Conservation (phyloP, 2,113 vertebrate species). For the Osmerus mordax region DNA sequence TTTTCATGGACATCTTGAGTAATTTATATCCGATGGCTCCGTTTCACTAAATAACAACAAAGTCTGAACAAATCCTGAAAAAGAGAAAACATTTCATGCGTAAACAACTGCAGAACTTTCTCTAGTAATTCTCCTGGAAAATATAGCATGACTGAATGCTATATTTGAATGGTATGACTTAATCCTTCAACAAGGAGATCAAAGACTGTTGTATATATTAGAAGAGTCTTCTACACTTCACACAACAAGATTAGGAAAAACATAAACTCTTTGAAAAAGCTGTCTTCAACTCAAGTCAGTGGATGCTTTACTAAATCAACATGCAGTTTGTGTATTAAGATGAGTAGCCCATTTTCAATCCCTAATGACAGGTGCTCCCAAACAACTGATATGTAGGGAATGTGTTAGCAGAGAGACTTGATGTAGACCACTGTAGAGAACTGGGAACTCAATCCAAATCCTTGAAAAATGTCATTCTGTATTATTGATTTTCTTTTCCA, state of each 20-base stretch:
- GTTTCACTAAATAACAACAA: too few relatives aligned
- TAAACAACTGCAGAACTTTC: too few relatives aligned
- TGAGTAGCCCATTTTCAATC: too few relatives aligned
- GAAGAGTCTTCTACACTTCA: neutral
- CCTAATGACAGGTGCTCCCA: too few relatives aligned
- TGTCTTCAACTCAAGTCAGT: conserved; percentile 19
- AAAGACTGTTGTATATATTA: neutral
- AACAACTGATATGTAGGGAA: conserved; percentile 49
- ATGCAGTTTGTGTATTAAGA: conserved; percentile 15
- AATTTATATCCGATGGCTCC: too few relatives aligned
- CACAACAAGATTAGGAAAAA: conserved; percentile 10
- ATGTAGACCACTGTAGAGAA: conserved; percentile 22
- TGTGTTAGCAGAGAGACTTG: conserved; percentile 39
- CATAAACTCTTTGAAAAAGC: neutral
- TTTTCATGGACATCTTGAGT: too few relatives aligned
- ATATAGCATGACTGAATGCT: too few relatives aligned
- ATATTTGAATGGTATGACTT: neutral
- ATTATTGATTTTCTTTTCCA: conserved; percentile 30
- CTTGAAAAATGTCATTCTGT: conserved; percentile 7
- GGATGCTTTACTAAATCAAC: conserved; percentile 14
- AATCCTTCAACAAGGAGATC: conserved; percentile 7
- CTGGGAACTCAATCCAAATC: conserved; percentile 14
- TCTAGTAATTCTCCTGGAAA: too few relatives aligned
- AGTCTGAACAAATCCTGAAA: too few relatives aligned
- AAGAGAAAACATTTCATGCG: too few relatives aligned